Base-by-base conservation (phyloP, 2,888 invertebrate species). In the Aphelenchoides bicaudatus region DNA sequence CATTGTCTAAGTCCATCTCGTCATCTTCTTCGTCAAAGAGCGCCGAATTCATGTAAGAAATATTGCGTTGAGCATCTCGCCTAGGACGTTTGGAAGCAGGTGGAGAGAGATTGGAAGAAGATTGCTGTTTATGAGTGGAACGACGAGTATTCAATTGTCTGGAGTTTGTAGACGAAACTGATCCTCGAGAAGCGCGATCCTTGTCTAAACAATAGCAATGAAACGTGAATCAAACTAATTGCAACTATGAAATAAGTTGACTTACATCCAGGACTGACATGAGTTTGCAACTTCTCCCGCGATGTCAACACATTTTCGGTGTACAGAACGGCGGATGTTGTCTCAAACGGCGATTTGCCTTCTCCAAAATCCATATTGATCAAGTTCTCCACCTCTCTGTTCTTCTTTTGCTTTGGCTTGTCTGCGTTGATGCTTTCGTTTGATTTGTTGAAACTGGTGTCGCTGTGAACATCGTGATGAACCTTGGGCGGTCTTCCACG, bases 351-450 rank as follows among this genome's bases (percentile, higher is more conserved):
- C 23, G 65, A 56, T 27, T 67, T 66, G 8, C 59, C 61, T 16
- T 58, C 59, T 39, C 63, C 63, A 57, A 63, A 63, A 43, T 63
- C 63, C 63, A 63, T 63, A 25, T 46, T 63, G 10, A 63, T 50
- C 31, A 63, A 47, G 19, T 53, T 43, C 30, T 63, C 66, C 5
- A 63, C n/a, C 34, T 63, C 63, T 16, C 66, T 25, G 21, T 60
- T 65, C 46, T 54, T 54, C 2, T 49, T 13, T 34, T 34, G 10
- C 34, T 34, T 13, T 34, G 13, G 10, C 13, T 13, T 13, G 34
- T 34, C 34, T 13, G 34, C 34, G 13, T 13, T 13, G 13, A 34
- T 10, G 10, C 10, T 13, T 34, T 34, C 34, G 34, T 13, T 13
- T 13, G 34, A 34, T 13, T 10, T 10, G 34, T 34, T 13, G 34